phyloP scores from a whole-genome alignment of 2,888 invertebrate genomes.

The Baccha elongata region DNA sequence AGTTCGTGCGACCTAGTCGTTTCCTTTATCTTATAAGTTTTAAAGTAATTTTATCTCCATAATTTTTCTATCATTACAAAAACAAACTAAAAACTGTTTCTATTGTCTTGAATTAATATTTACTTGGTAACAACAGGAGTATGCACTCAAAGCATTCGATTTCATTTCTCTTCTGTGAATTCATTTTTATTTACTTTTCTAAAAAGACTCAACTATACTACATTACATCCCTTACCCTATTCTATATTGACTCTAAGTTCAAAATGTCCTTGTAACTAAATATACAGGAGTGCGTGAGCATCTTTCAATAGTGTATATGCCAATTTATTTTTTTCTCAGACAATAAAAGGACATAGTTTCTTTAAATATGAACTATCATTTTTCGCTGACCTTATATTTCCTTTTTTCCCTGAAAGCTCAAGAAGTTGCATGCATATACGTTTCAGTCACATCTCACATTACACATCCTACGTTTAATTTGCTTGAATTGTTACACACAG shows the following conservation, averaged over 20 bases:
- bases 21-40: too few species aligned
- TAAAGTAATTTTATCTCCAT: too few species aligned
- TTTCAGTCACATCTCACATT: conserved; percentile 1
- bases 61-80: too few species aligned
- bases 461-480: conserved; percentile 5
- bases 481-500: not conserved
- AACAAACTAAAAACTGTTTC: too few species aligned
- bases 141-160: not conserved
- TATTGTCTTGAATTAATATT: not conserved
- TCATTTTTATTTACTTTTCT: conserved; percentile 22
- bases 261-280: not conserved
- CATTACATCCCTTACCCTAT: not conserved
- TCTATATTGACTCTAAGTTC: not conserved
- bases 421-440: conserved; percentile 4
- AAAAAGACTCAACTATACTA: not conserved
- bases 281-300: conserved; percentile 1
- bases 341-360: not conserved
- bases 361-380: not conserved
- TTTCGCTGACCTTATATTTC: not conserved
- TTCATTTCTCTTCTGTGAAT: conserved; percentile 4
- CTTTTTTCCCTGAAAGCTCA: conserved; percentile 1
- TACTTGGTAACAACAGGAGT: not conserved
- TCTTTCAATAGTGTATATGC: conserved; percentile 4
- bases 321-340: not conserved
- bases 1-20: too few species aligned